Evolutionary conservation across 2,113 vertebrate species (phyloP).

Genomic region (Porphyrio hochstetteri): DNA sequence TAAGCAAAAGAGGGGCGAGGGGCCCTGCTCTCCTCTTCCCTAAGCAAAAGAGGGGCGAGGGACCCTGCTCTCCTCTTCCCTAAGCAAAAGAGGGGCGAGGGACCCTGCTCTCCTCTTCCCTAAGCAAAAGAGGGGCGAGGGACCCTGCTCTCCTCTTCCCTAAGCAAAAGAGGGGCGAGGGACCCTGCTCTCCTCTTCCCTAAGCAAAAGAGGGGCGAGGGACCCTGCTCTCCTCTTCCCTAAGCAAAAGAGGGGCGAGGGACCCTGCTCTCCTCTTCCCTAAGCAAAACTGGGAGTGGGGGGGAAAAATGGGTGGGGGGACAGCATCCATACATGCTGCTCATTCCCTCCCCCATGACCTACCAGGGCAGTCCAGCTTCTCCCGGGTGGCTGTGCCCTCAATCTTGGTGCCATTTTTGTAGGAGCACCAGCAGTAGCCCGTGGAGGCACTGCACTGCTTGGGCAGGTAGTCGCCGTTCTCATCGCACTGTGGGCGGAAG

Average conservation of each 20-base stretch:
- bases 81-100: too few species aligned
- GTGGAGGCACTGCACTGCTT: slow-evolving; percentile 85
- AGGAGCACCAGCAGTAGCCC: slow-evolving; percentile 91
- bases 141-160: background rate
- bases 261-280: background rate
- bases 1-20: too few species aligned
- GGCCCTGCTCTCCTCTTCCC: background rate
- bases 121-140: background rate
- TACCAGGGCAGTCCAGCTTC: slow-evolving; percentile 76
- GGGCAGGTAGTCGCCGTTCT: slow-evolving; percentile 83
- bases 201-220: background rate
- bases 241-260: too few species aligned
- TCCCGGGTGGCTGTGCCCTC: slow-evolving; percentile 70
- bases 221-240: background rate
- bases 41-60: background rate
- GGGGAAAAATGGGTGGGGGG: too few species aligned
- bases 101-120: background rate
- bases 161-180: too few species aligned
- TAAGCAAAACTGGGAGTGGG: background rate
- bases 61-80: background rate
- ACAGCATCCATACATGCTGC: background rate
- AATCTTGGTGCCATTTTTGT: slow-evolving; percentile 79
- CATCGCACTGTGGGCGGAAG: slow-evolving; percentile 85
- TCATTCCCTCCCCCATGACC: background rate
- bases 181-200: background rate